Conservation (phyloP, 2,797 vertebrate genomes). For the Phaenicophaeus curvirostris region DNA sequence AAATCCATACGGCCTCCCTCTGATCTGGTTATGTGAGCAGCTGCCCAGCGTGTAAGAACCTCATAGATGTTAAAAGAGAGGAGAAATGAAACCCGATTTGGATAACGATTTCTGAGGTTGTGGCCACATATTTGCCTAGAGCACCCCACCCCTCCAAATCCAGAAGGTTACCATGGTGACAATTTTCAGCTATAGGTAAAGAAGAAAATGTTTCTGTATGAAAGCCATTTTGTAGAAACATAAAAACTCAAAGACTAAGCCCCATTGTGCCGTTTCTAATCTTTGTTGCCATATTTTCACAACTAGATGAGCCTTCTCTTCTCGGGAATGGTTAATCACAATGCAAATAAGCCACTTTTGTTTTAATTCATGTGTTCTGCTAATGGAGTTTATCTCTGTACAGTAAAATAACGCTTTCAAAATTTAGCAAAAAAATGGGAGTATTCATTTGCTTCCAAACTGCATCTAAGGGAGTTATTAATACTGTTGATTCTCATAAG, state of each 20-base stretch:
- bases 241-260: conserved; percentile 61
- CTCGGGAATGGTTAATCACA: conserved; percentile 23
- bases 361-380: conserved; percentile 41
- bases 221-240: conserved; percentile 62
- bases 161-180: conserved; percentile 68
- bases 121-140: conserved; percentile 29
- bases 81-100: neutral
- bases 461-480: conserved; percentile 25
- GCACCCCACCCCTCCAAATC: conserved; percentile 46
- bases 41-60: neutral
- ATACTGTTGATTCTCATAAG: conserved; percentile 28
- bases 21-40: neutral
- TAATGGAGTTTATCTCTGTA: neutral
- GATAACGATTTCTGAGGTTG: conserved; percentile 25
- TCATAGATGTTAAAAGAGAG: neutral
- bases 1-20: neutral
- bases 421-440: conserved; percentile 20
- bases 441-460: conserved; percentile 22
- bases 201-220: conserved; percentile 50
- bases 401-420: neutral
- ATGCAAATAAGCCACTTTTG: conserved; percentile 49
- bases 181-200: conserved; percentile 65
- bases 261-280: conserved; percentile 8
- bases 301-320: conserved; percentile 8
- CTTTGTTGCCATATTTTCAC: conserved; percentile 19